Conservation (phyloP, 2,888 invertebrate species). For the Drosophila phalerata region DNA sequence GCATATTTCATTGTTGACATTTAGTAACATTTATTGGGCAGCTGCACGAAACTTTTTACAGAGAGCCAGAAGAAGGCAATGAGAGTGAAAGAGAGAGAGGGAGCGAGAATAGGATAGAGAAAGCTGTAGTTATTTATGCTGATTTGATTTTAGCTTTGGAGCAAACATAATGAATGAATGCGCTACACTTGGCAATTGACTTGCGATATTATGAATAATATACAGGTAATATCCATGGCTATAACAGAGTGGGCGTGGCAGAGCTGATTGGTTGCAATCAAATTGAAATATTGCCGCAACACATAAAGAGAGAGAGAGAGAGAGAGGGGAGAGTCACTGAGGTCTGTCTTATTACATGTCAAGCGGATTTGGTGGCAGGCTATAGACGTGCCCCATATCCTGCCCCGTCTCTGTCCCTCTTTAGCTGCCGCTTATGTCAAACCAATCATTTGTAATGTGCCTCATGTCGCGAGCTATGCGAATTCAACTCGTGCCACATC, state of each 20-base stretch:
- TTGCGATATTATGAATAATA: slow-evolving; percentile 18
- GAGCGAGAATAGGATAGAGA: not conserved
- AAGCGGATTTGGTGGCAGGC: slow-evolving; percentile 65
- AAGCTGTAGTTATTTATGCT: slow-evolving; percentile 16
- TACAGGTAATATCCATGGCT: slow-evolving; percentile 15
- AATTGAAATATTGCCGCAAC: slow-evolving; percentile 37
- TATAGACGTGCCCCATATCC: slow-evolving; percentile 10
- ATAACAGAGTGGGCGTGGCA: slow-evolving; percentile 10
- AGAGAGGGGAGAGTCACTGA: not conserved
- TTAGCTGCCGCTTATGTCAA: slow-evolving; percentile 39
- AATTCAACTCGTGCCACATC: slow-evolving; percentile 52
- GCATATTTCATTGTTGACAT: slow-evolving; percentile 56
- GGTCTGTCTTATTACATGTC: not conserved
- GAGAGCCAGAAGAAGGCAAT: not conserved
- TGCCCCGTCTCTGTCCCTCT: not conserved
- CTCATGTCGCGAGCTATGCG: slow-evolving; percentile 50
- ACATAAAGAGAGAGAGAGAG: slow-evolving; percentile 3
- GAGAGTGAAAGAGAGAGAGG: not conserved
- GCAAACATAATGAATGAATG: slow-evolving; percentile 11
- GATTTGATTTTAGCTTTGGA: slow-evolving; percentile 9
- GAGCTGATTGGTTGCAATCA: slow-evolving; percentile 21
- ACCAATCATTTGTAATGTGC: slow-evolving; percentile 68
- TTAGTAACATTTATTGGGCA: slow-evolving; percentile 63
- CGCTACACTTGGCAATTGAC: slow-evolving; percentile 16
- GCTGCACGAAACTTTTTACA: slow-evolving; percentile 42